Percentiles rank a stretch among this genome's conserved stretches.
Conservation (phyloP, 2,888 invertebrate genomes). For the Amblyjoppa proteus region DNA sequence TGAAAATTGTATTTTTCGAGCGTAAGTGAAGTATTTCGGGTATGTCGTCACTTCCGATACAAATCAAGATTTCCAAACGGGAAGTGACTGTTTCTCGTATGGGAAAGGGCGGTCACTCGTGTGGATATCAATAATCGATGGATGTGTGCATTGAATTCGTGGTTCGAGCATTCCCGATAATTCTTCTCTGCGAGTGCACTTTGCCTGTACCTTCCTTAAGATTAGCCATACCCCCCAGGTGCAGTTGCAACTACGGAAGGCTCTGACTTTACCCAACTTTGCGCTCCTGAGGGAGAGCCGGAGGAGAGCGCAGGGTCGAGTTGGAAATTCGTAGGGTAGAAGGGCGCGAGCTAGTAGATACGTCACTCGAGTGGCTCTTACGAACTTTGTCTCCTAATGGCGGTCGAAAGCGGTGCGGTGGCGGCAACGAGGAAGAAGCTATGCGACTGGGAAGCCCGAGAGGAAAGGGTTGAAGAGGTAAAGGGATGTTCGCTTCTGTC, state of each 20-base stretch:
- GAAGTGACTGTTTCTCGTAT: neutral
- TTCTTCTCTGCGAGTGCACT: slow-evolving; percentile 32
- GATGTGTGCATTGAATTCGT: neutral
- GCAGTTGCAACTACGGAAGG: slow-evolving; percentile 43
- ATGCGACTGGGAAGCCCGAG: slow-evolving; percentile 27
- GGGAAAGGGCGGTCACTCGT: neutral
- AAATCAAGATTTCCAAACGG: neutral
- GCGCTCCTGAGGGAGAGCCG: slow-evolving; percentile 30
- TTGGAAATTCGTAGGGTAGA: slow-evolving; percentile 53
- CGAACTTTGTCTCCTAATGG: slow-evolving; percentile 69
- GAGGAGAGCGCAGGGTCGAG: slow-evolving; percentile 9
- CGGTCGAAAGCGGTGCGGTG: slow-evolving; percentile 37
- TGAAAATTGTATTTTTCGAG: too few species aligned
- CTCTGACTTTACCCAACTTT: slow-evolving; percentile 45
- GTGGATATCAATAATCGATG: neutral
- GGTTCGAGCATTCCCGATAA: neutral
- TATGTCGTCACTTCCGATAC: too few species aligned
- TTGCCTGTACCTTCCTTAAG: slow-evolving; percentile 24
- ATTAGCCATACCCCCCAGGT: slow-evolving; percentile 47
- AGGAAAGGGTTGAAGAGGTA: slow-evolving; percentile 28
- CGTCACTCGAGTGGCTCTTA: slow-evolving; percentile 69
- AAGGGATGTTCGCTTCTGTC: slow-evolving; percentile 33
- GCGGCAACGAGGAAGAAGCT: slow-evolving; percentile 30
- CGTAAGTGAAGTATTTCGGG: too few species aligned
- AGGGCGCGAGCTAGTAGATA: slow-evolving; percentile 66